Evolutionary conservation across 2,888 invertebrate genomes (phyloP), one percentile per base, ranked within the genome.

Genomic region (Campoletis raptor): DNA sequence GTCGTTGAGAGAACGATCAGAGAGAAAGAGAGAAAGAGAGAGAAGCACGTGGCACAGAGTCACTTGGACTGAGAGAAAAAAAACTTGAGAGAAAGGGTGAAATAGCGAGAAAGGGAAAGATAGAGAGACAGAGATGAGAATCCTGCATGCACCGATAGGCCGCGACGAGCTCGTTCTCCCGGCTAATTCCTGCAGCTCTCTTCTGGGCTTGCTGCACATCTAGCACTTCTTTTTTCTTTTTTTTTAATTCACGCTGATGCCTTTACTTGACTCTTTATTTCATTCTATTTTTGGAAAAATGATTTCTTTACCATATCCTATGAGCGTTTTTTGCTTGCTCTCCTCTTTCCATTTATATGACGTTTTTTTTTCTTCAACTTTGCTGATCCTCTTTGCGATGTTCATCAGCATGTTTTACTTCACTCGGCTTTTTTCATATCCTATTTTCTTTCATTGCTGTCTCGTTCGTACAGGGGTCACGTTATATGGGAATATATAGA

Each of bases 71-170:
- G 76, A 64, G 64, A 66, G 77, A 36, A 45, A 77, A 77, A 77
- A 66, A 77, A 77, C 77, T 76, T 8, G 42, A 48, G 48, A n/a
- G 45, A 77, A 69, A 54, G 24, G 54, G 78, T 30, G n/a, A 6
- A 57, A 69, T 21, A n/a, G 66, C 30, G 72, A 85, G 85, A 52
- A 61, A 77, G 37, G 42, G n/a, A 36, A 66, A 15, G 21, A 8
- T 40, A 61, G 24, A 30, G 72, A 21, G 72, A 78, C 77, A 52
- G 57, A 42, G 82, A 57, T 72, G 80, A 84, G 80, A 69, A 54
- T 77, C 64, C 80, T 64, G 84, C 81, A 86, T 83, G 86, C 83
- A 82, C 81, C 85, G 85, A 87, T 89, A 84, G 80, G 61, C 83
- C 74, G 66, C 57, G 66, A 72, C 76, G 79, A 83, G 76, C 76